Evolutionary conservation across 1,140 invertebrate genomes (phyloP), one percentile per base, ranked within the genome.

Genomic region (Magallana gigas): DNA sequence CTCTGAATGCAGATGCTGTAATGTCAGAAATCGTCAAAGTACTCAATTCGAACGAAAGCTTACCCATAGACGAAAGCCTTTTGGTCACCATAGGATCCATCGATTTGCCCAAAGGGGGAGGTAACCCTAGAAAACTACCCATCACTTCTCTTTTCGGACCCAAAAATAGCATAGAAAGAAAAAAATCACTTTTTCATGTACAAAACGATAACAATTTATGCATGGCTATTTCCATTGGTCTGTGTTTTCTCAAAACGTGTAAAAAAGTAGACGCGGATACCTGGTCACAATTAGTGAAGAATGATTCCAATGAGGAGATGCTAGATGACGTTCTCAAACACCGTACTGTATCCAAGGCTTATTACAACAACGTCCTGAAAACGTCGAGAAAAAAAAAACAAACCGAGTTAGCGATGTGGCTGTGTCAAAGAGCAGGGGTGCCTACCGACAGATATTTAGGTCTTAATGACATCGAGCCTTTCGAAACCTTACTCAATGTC

Each of bases 171-270:
- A 48, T 48, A 48, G 36, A 36, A 29, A 8, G 1, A 62, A 7
- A 87, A 64, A 59, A 59, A 82, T 88, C 87, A 14, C 36, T 85
- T 18, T 80, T 88, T 68, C 57, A 87, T 48, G 60, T 87, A 80
- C 36, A 87, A 59, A 88, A 84, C 80, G 83, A 88, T 71, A 80
- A 86, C 85, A 84, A 87, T 48, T 9, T 59, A 8, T 76, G 83
- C 80, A 18, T 84, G 18, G 83, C 87, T 1, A 57, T 57, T 64
- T 58, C 87, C 16, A 87, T 87, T 12, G 64, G 60, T 7, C 18
- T 87, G 23, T 84, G 87, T 80, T 87, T 80, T 23, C 29, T 84
- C 8, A 84, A 84, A 80, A 16, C 23, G 64, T 88, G 87, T 36
- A 48, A 83, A 29, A 71, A 88, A 64, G 62, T 88, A 29, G 56